Percentiles rank a stretch among this genome's conserved stretches.
These are phyloP conservation scores for Molothrus ater DNA, from an alignment of 2,797 vertebrate species.

Conservation along the genomic window DNA sequence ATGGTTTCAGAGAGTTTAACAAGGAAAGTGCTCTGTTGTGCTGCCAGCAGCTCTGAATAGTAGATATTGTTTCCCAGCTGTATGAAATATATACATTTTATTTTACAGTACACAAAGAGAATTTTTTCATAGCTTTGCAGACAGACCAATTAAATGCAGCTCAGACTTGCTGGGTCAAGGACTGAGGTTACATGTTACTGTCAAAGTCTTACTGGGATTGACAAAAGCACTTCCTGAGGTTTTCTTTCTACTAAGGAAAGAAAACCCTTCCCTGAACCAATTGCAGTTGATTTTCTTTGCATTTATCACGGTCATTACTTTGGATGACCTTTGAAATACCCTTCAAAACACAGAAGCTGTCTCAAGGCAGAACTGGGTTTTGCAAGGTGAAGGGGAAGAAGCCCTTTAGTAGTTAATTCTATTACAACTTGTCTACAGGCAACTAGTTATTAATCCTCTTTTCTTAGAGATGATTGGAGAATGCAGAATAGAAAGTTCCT, in stretches of 20 bases:
- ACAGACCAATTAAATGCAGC: slow-evolving; percentile 54
- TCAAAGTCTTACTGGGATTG: slow-evolving; percentile 18
- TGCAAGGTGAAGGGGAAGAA: not conserved
- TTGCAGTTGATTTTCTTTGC: not conserved
- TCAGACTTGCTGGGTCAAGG: slow-evolving; percentile 52
- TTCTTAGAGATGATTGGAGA: not conserved
- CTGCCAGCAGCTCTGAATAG: too few species aligned
- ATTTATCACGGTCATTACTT: not conserved
- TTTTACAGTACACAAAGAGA: slow-evolving; percentile 53
- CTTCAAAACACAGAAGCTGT: not conserved
- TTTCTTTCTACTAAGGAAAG: not conserved
- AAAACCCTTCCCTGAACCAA: not conserved
- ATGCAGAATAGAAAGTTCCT: not conserved
- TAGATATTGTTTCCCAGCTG: slow-evolving; percentile 60
- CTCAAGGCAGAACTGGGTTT: not conserved
- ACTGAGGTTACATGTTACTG: slow-evolving; percentile 13
- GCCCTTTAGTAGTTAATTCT: not conserved
- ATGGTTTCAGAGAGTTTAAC: too few species aligned
- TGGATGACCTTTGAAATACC: not conserved
- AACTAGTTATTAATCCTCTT: not conserved
- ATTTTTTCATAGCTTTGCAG: slow-evolving; percentile 40
- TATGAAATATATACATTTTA: slow-evolving; percentile 56
- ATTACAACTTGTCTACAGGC: not conserved
- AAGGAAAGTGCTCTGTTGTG: too few species aligned
- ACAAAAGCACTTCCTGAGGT: slow-evolving; percentile 50